Base-by-base conservation (phyloP, 2,888 invertebrate species). In the Pyrrhopygopsis socrates region DNA sequence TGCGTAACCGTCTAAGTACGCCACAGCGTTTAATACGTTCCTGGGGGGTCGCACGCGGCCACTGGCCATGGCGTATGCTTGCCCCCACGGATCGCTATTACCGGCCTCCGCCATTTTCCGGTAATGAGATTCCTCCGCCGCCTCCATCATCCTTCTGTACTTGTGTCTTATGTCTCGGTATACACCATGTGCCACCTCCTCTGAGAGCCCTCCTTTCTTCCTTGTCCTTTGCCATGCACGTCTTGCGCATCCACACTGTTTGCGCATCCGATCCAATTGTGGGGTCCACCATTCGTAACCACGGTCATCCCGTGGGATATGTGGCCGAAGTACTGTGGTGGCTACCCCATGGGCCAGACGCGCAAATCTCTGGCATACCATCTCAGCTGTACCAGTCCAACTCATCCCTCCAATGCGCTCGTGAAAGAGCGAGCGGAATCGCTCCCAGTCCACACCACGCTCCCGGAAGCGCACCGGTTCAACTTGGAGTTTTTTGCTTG, bases 251-350 rank as follows among this genome's bases (percentile, higher is more conserved):
- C 34, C 11, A 9, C 41, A 50, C 0, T 71, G 22, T 0, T 24
- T 58, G 11, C 88, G 82, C 15, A 77, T 50, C 0, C 9, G 6
- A 6, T 85, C 91, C 8, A 91, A 58, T 1, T 60, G 73, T 0
- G 58, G 45, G 1, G 83, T 71, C 86, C 92, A 90, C 88, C 90
- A 89, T 63, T 91, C 91, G 41, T 88, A 87, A 13, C 88, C 76
- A 65, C n/a, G 18, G 20, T 4, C 41, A 24, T 11, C 34, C 6
- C 34, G 34, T 11, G 34, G 34, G 11, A 34, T 34, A n/a, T n/a
- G n/a, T n/a, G n/a, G n/a, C n/a, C n/a, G n/a, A n/a, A n/a, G n/a
- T n/a, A n/a, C n/a, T n/a, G n/a, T n/a, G n/a, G n/a, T n/a, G n/a
- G n/a, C n/a, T n/a, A n/a, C n/a, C n/a, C n/a, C n/a, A n/a, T n/a